phyloP scores from a whole-genome alignment of 2,888 invertebrate genomes.

The Chrysina gloriosa region DNA sequence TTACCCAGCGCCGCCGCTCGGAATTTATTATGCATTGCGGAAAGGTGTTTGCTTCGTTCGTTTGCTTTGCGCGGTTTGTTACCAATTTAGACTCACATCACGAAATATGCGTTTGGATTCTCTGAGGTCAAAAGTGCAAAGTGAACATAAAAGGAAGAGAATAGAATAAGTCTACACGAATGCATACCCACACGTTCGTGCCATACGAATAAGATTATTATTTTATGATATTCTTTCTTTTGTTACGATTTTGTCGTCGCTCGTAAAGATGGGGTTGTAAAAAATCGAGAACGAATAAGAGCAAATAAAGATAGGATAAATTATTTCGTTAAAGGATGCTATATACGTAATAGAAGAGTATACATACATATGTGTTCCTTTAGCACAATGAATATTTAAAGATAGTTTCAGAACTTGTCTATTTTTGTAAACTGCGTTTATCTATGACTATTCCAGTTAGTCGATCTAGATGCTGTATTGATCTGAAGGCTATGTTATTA shows the following conservation, averaged over 20 bases:
- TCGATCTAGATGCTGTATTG: no score
- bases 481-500: no score
- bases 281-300: conserved; percentile 18
- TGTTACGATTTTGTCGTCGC: conserved; percentile 14
- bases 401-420: no score
- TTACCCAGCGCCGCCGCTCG: not conserved
- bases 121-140: conserved; percentile 14
- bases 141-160: not conserved
- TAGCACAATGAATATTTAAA: no score
- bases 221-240: conserved; percentile 21
- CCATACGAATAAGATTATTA: conserved; percentile 28
- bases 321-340: no score
- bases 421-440: no score
- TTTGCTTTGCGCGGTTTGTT: conserved; percentile 5
- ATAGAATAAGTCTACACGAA: not conserved
- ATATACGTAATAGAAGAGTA: no score
- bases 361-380: no score
- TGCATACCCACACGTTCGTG: conserved; percentile 4
- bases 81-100: conserved; percentile 2
- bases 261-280: conserved; percentile 7
- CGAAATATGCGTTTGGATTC: not conserved
- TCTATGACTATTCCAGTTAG: no score
- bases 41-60: conserved; percentile 9
- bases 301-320: not conserved
- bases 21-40: conserved; percentile 16